A percentile compares a stretch with the other conserved stretches of the same genome.
These are phyloP conservation scores for Psilanteris sp. DNA, from an alignment of 1,140 invertebrate species.

Conservation along the genomic window DNA sequence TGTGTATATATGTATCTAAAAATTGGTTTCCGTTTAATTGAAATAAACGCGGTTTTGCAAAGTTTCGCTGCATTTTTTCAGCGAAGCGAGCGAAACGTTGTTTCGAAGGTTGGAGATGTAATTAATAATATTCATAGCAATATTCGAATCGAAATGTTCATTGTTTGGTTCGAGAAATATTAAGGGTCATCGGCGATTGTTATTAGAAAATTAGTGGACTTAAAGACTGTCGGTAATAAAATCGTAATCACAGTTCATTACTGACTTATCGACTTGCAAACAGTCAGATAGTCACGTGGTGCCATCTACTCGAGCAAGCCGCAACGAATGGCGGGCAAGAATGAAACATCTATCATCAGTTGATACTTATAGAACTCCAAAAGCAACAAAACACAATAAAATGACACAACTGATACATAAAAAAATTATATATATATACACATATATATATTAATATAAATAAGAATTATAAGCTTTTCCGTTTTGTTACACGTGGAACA, in stretches of 20 bases:
- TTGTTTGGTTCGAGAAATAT: slow-evolving; percentile 15
- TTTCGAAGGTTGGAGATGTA: slow-evolving; percentile 6
- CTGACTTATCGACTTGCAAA: slow-evolving; percentile 46
- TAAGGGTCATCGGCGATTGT: slow-evolving; percentile 48
- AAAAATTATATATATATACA: slow-evolving; percentile 8
- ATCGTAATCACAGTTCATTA: slow-evolving; percentile 29
- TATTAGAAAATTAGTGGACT: slow-evolving; percentile 42
- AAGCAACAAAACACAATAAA: slow-evolving; percentile 54
- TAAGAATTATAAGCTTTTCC: slow-evolving; percentile 55
- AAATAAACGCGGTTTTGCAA: neutral
- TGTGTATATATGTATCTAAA: slow-evolving; percentile 2
- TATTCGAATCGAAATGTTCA: slow-evolving; percentile 25
- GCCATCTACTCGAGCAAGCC: slow-evolving; percentile 44
- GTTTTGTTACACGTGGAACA: slow-evolving; percentile 60
- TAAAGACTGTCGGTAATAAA: slow-evolving; percentile 39
- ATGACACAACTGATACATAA: slow-evolving; percentile 29
- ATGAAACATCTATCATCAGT: slow-evolving; percentile 42
- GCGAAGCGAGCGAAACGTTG: neutral
- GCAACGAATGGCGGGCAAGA: slow-evolving; percentile 25
- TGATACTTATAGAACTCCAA: slow-evolving; percentile 43
- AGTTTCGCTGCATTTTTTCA: slow-evolving; percentile 13
- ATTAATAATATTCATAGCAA: slow-evolving; percentile 32
- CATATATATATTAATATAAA: slow-evolving; percentile 12
- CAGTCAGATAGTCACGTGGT: slow-evolving; percentile 41
- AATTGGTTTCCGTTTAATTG: slow-evolving; percentile 24